These are phyloP conservation scores for Atta texana DNA, from an alignment of 1,140 invertebrate genomes.

Conservation along the genomic window DNA sequence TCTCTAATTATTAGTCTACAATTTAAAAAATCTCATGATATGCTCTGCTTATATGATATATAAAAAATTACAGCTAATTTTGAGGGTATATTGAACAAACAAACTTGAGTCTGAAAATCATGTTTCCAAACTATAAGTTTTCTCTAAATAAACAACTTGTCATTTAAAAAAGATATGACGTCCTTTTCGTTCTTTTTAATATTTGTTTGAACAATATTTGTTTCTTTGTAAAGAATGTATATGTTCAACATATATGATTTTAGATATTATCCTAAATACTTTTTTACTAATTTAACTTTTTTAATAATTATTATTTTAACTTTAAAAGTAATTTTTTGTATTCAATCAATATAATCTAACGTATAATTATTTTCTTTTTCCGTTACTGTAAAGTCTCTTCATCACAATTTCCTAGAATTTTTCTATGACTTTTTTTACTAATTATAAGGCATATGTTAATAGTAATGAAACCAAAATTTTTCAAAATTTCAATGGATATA, in stretches of 20 bases:
- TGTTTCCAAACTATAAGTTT: slow-evolving; percentile 13
- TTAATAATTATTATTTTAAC: slow-evolving; percentile 16
- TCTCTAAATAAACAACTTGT: background rate
- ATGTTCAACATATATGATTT: background rate
- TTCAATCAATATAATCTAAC: background rate
- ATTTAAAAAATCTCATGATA: background rate
- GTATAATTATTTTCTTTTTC: background rate
- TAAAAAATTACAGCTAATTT: slow-evolving; percentile 9
- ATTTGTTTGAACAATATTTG: background rate
- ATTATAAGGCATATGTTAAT: background rate
- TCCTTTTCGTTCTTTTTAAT: background rate
- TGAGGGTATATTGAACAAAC: background rate
- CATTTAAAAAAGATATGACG: background rate
- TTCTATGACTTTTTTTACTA: background rate
- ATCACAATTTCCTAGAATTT: background rate
- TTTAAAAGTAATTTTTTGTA: slow-evolving; percentile 16
- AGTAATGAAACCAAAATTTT: background rate
- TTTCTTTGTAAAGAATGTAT: slow-evolving; percentile 17
- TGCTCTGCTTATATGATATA: background rate
- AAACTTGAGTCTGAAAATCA: slow-evolving; percentile 22
- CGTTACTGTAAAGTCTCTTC: background rate
- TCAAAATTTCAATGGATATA: slow-evolving; percentile 18
- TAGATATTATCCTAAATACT: background rate
- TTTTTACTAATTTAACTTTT: too few species aligned
- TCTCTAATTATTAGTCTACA: background rate